Evolutionary conservation across 2,797 vertebrate genomes (phyloP), one percentile per base, ranked within the genome.

Genomic region (Jordanella pulchra): DNA sequence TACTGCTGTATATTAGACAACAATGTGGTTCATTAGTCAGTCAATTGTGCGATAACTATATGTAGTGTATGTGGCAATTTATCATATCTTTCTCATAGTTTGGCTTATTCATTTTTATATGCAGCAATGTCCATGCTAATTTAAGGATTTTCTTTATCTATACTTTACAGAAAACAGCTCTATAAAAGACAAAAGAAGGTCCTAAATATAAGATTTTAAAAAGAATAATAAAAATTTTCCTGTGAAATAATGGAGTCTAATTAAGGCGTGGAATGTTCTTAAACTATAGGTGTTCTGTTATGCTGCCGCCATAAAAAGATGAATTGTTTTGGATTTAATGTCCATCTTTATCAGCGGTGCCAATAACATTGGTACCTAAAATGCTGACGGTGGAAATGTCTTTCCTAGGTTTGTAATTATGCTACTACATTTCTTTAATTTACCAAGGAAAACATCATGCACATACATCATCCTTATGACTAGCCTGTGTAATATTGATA

Each of bases 401-500:
- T 61, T 55, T 28, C 63, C 27, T 27, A 35, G 1, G 9, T 17
- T 51, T 30, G 58, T 28, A 51, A 60, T 73, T n/a, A 25, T 30
- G 48, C 50, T 32, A 44, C 80, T 56, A 64, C 55, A 12, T 61
- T 73, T 65, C 39, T 64, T 71, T 48, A 39, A 45, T 27, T 27
- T 18, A 35, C 27, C 14, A 50, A 58, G 65, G 68, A 73, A 80
- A 82, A 85, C 65, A 67, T 67, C 75, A 91, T 84, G 78, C 65
- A 65, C 72, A 54, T 71, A 35, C 53, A 72, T 82, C 64, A 71
- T 80, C 75, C 51, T 69, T 67, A 35, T 68, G 51, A 73, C 87
- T 75, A 71, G 30, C 61, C 53, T 81, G 56, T 80, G 73, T 75
- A 83, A 83, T 83, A 89, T 86, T 87, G 79, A 92, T 89, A 78